phyloP scores from a whole-genome alignment of 30 jellyfish, hydroid and myxozoan species.

The Rhopilema esculentum region DNA sequence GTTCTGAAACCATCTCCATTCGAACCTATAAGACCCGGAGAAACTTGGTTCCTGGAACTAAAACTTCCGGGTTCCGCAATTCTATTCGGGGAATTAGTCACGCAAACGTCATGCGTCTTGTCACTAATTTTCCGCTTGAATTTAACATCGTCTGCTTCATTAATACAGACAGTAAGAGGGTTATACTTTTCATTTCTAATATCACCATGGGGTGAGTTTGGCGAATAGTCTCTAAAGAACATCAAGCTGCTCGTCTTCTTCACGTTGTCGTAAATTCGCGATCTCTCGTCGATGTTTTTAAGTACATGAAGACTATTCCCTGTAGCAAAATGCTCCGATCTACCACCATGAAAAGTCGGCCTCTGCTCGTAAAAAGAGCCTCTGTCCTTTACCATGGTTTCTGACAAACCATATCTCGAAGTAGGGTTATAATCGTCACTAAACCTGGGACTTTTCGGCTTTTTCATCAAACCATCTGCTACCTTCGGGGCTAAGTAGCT shows the following conservation, averaged over 20 bases:
- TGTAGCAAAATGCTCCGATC: background rate
- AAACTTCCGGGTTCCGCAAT: conserved; percentile 25
- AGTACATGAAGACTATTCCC: background rate
- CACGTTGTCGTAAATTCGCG: background rate
- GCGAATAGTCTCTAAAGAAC: background rate
- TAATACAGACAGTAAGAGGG: background rate
- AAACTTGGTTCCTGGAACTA: conserved; percentile 9
- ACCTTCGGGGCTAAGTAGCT: background rate
- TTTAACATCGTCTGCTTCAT: background rate
- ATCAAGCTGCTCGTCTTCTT: background rate
- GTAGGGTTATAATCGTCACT: background rate
- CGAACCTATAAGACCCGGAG: conserved; percentile 34
- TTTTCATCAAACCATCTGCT: background rate
- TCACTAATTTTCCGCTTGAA: background rate
- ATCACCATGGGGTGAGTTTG: too few relatives aligned
- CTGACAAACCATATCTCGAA: background rate
- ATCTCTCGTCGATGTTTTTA: background rate
- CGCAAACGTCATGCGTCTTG: background rate
- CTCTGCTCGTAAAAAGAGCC: background rate
- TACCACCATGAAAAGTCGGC: background rate
- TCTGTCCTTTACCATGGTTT: background rate
- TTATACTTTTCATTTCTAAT: too few relatives aligned
- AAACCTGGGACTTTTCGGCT: background rate
- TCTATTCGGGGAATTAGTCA: background rate
- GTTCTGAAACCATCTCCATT: background rate